Evolutionary conservation across 2,113 vertebrate genomes (phyloP).

Genomic region (Tursiops truncatus): DNA sequence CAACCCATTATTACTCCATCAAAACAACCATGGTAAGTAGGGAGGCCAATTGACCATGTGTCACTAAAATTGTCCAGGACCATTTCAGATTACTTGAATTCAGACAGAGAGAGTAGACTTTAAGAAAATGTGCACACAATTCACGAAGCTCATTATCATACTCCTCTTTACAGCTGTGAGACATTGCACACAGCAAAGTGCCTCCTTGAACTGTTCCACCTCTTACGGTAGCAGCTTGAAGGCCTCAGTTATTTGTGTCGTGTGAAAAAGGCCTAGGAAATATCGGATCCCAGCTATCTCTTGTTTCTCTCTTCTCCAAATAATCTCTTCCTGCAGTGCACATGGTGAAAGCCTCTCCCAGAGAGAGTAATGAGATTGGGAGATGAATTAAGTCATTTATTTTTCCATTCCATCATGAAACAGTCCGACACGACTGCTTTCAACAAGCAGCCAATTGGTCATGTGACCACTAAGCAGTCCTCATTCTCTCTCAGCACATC

Average conservation of each 20-base stretch:
- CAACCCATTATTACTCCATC: background rate
- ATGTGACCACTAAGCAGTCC: background rate
- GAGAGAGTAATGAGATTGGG: background rate
- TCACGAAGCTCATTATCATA: background rate
- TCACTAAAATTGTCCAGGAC: background rate
- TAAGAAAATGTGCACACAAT: background rate
- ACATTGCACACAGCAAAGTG: background rate
- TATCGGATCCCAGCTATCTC: background rate
- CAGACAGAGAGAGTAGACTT: background rate
- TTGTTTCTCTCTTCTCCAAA: background rate
- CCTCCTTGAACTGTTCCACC: background rate
- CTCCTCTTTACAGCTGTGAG: background rate
- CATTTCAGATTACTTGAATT: background rate
- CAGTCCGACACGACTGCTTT: constrained; percentile 42
- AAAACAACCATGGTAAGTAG: background rate
- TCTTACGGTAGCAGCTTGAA: background rate
- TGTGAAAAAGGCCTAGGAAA: background rate
- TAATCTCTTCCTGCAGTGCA: background rate
- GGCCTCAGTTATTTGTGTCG: background rate
- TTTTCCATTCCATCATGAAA: constrained; percentile 56
- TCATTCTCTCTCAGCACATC: background rate
- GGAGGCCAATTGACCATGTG: background rate
- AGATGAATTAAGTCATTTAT: constrained; percentile 53
- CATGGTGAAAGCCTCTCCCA: background rate
- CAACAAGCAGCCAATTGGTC: constrained; percentile 9